phyloP scores from a whole-genome alignment of 2,888 invertebrate genomes.

The Pheosia tremula region DNA sequence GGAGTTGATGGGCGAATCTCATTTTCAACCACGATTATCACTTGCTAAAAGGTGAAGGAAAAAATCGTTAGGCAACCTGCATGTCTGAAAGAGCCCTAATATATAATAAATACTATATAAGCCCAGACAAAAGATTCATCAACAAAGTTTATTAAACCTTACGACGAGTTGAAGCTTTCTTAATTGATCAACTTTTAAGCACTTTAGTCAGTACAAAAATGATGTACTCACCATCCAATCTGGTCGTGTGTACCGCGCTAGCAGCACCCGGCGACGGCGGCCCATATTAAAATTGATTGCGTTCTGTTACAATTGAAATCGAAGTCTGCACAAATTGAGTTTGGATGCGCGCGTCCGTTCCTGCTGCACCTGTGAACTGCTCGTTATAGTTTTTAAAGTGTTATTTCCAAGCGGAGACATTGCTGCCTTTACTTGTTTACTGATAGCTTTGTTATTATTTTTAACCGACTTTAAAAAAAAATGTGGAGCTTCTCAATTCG shows the following conservation, averaged over 20 bases:
- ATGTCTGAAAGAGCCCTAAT: no score
- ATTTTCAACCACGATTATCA: no score
- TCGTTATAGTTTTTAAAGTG: slow-evolving; percentile 10
- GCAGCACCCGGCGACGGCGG: slow-evolving; percentile 29
- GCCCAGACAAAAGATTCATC: no score
- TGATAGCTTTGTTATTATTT: not conserved
- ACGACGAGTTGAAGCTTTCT: no score
- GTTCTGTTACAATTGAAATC: slow-evolving; percentile 56
- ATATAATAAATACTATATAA: no score
- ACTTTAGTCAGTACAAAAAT: not conserved
- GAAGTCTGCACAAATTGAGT: slow-evolving; percentile 60
- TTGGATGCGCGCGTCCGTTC: slow-evolving; percentile 41
- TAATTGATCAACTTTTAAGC: no score
- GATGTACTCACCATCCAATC: slow-evolving; percentile 15
- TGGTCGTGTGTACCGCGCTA: slow-evolving; percentile 29
- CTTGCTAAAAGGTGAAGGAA: no score
- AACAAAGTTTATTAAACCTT: no score
- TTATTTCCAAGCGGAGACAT: slow-evolving; percentile 1
- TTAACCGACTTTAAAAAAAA: not conserved
- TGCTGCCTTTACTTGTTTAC: not conserved
- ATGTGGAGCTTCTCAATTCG: not conserved
- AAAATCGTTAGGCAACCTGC: no score
- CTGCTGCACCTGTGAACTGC: slow-evolving; percentile 41
- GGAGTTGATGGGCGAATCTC: no score
- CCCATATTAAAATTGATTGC: slow-evolving; percentile 64